Conservation (phyloP, 2,888 invertebrate species). For the Heliconius ismenius region DNA sequence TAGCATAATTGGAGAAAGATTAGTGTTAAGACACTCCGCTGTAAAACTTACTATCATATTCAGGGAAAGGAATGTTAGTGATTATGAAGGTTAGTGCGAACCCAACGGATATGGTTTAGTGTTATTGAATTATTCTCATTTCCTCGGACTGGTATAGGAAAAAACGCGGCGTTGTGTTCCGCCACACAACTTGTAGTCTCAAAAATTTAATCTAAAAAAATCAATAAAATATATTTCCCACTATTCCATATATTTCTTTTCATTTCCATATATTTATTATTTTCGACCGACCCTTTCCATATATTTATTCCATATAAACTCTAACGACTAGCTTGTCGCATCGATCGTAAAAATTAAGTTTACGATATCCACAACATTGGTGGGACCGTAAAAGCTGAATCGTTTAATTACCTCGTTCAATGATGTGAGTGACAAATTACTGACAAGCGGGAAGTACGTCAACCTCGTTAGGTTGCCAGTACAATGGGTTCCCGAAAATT, state of each 20-base stretch:
- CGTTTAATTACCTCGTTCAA: slow-evolving; percentile 45
- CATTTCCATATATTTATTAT: not conserved
- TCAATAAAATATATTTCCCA: not conserved
- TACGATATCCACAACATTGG: slow-evolving; percentile 39
- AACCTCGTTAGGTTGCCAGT: slow-evolving; percentile 22
- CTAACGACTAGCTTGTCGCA: slow-evolving; percentile 13
- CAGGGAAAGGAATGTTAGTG: too few species aligned
- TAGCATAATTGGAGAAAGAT: too few species aligned
- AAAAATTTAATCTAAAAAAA: too few species aligned
- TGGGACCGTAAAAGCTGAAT: slow-evolving; percentile 40
- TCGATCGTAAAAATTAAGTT: slow-evolving; percentile 42
- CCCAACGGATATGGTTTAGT: too few species aligned
- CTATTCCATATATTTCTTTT: not conserved
- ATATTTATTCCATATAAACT: not conserved
- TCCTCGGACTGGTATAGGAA: too few species aligned
- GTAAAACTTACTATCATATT: not conserved
- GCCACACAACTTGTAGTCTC: too few species aligned
- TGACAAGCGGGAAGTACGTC: slow-evolving; percentile 36
- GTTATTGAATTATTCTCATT: too few species aligned
- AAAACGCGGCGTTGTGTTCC: too few species aligned
- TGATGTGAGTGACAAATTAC: slow-evolving; percentile 45
- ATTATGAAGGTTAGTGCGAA: too few species aligned
- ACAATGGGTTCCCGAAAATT: slow-evolving; percentile 14
- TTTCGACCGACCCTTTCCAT: too few species aligned
- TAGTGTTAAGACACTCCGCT: not conserved